phyloP scores from a whole-genome alignment of 2,113 vertebrate species.

The Phaethon lepturus region DNA sequence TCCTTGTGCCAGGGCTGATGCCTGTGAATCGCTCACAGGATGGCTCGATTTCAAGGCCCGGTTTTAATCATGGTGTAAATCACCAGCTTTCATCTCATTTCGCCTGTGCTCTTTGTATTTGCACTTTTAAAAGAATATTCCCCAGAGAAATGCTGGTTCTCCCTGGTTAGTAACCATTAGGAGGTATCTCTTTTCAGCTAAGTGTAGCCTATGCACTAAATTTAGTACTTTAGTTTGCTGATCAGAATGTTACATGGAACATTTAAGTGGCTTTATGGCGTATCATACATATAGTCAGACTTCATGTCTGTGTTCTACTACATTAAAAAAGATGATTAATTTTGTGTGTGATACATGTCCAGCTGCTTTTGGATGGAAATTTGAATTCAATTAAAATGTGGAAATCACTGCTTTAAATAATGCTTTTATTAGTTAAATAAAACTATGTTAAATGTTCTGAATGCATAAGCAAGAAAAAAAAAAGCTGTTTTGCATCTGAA shows the following conservation, averaged over 20 bases:
- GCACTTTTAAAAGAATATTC: slow-evolving; percentile 28
- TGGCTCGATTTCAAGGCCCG: background rate
- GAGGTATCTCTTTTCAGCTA: slow-evolving; percentile 44
- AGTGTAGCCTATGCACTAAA: slow-evolving; percentile 39
- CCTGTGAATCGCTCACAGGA: background rate
- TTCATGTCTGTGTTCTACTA: background rate
- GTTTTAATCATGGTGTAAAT: slow-evolving; percentile 18
- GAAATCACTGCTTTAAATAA: background rate
- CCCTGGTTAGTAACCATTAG: slow-evolving; percentile 4
- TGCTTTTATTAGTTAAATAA: background rate
- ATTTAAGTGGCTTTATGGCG: slow-evolving; percentile 14
- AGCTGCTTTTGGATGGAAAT: background rate
- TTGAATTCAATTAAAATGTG: background rate
- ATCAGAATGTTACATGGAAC: slow-evolving; percentile 26
- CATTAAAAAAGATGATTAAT: background rate
- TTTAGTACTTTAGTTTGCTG: slow-evolving; percentile 17
- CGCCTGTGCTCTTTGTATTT: slow-evolving; percentile 22
- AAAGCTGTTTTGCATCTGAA: background rate
- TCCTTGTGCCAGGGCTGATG: background rate
- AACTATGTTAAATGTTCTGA: background rate
- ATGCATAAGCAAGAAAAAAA: background rate
- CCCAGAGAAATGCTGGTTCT: slow-evolving; percentile 2
- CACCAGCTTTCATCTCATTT: slow-evolving; percentile 1
- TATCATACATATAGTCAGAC: background rate
- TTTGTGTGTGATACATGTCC: background rate